These are phyloP conservation scores for Acropternis orthonyx DNA, from an alignment of 2,797 vertebrate species.

Conservation along the genomic window DNA sequence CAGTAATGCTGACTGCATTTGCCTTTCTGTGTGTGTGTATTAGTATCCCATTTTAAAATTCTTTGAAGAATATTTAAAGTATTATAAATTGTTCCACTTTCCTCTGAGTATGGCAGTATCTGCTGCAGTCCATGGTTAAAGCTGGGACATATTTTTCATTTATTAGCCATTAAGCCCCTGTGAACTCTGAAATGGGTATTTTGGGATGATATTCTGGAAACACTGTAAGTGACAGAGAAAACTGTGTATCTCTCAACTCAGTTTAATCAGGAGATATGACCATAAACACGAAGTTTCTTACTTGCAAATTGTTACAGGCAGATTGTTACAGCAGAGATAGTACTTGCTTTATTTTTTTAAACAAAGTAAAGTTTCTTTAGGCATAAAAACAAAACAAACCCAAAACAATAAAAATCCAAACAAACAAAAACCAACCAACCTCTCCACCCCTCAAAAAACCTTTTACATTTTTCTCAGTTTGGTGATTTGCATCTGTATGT, in stretches of 20 bases:
- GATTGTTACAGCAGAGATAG: not conserved
- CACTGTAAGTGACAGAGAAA: not conserved
- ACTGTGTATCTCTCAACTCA: not conserved
- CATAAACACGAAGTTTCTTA: not conserved
- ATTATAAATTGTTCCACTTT: not conserved
- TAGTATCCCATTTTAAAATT: not conserved
- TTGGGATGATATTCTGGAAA: not conserved
- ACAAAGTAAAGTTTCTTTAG: not conserved
- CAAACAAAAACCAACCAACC: not conserved
- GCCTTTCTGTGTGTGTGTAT: not conserved
- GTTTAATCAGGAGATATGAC: not conserved
- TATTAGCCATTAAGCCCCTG: not conserved
- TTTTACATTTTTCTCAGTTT: not conserved
- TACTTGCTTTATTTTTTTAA: not conserved
- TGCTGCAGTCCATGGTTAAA: not conserved
- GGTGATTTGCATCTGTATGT: not conserved
- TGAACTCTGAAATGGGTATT: not conserved
- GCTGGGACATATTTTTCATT: not conserved
- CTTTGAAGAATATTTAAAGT: not conserved
- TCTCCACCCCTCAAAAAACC: rapidly evolving
- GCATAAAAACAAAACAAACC: not conserved
- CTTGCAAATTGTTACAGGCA: not conserved
- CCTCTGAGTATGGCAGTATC: not conserved
- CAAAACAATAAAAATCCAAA: not conserved
- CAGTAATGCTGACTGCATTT: not conserved